phyloP scores from a whole-genome alignment of 2,113 vertebrate species.

The Colinus virginianus region DNA sequence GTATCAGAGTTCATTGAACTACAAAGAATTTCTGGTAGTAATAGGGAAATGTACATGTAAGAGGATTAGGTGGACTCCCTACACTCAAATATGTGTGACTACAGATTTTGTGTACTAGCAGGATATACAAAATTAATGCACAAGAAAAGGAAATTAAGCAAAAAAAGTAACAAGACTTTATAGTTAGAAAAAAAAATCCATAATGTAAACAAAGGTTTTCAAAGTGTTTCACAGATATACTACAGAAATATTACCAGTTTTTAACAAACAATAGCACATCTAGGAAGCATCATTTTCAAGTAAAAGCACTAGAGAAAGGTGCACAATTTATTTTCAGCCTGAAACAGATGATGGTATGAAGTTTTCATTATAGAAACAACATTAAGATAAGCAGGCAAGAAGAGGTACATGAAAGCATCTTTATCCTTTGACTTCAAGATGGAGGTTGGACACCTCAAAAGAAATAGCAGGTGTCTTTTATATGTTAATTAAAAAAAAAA shows the following conservation, averaged over 20 bases:
- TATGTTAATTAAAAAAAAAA: background rate
- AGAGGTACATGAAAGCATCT: background rate
- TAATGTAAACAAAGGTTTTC: background rate
- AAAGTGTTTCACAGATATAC: background rate
- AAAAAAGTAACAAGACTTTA: background rate
- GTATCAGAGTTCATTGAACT: background rate
- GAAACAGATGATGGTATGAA: background rate
- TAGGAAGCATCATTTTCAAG: background rate
- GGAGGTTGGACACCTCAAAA: background rate
- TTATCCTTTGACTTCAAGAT: background rate
- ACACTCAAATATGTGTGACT: background rate
- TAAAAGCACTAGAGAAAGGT: background rate
- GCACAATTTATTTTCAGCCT: background rate
- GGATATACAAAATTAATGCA: background rate
- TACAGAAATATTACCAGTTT: background rate
- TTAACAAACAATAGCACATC: background rate
- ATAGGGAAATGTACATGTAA: background rate
- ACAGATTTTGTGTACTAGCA: background rate
- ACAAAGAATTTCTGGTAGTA: background rate
- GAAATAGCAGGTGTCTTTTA: too few relatives aligned
- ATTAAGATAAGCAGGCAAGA: background rate
- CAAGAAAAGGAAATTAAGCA: background rate
- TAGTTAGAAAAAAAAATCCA: background rate
- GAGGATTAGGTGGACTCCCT: background rate
- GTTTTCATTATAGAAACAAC: background rate